Evolutionary conservation across 2,113 vertebrate species (phyloP), one percentile per base, ranked within the genome.

Genomic region (Hypocryptadius cinnamomeus): DNA sequence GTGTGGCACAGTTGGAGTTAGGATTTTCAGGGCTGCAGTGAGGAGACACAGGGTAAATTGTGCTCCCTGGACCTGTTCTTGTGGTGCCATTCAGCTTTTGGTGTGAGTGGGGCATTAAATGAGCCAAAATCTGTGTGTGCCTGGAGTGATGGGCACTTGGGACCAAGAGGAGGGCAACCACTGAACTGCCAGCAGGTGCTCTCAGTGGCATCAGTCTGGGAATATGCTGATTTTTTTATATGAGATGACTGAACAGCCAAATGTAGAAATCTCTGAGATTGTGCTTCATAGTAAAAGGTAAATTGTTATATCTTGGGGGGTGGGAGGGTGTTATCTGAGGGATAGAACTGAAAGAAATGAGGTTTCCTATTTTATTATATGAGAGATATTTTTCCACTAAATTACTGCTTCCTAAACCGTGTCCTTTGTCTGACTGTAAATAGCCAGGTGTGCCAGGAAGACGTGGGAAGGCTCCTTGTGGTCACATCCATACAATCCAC

Each of bases 361-460:
- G 94, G 86, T 91, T 95, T 95, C 90, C 87, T 97, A 97, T 97
- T 97, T 97, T 96, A 93, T 92, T 95, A 96, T 65, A 89, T 18
- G 33, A 97, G 94, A 97, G 86, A 65, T 96, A 96, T 97, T 96
- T 97, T 97, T 97, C 92, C 95, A 97, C 87, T 74, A 54, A 90
- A 92, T 95, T 89, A 40, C 74, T 0, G 3, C 85, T 94, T 96
- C 83, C 89, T 77, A 60, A 81, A 37, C 42, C 0, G 2, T 92
- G 85, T 85, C 92, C 82, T 88, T 64, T 91, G 89, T 78, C 85
- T 18, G 8, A 83, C 63, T 95, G 94, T 93, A 77, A 82, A 90
- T 85, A 91, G 83, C 91, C 89, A 77, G 91, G 80, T 93, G 93
- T 79, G 90, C 72, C 2, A 1, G 59, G 93, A 91, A 86, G 91